These are phyloP conservation scores for Semotilus atromaculatus DNA, from an alignment of 2,797 vertebrate genomes.

Conservation along the genomic window DNA sequence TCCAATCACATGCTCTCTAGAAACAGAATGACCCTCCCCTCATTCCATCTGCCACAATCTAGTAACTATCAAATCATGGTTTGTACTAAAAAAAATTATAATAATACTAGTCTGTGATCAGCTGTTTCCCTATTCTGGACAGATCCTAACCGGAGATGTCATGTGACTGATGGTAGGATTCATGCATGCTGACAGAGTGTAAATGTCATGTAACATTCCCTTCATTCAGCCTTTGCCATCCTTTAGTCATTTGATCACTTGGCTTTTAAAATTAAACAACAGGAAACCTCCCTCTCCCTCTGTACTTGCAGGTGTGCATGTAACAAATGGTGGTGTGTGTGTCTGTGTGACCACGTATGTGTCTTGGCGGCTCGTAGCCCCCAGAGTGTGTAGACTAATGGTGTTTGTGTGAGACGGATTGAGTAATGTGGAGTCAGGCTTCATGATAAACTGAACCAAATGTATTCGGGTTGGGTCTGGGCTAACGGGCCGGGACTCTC, in stretches of 20 bases:
- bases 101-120: neutral
- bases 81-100: neutral
- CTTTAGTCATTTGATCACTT: conserved; percentile 21
- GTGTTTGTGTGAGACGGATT: conserved; percentile 26
- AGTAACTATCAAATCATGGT: neutral
- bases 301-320: conserved; percentile 14
- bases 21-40: neutral
- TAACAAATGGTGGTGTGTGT: neutral
- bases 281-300: conserved; percentile 1
- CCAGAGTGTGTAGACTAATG: conserved; percentile 18
- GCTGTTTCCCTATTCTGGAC: neutral
- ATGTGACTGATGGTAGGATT: neutral
- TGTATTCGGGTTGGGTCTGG: conserved; percentile 62
- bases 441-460: conserved; percentile 72
- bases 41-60: neutral
- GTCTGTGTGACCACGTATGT: neutral
- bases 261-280: conserved; percentile 13
- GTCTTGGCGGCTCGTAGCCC: conserved; percentile 13
- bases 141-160: neutral
- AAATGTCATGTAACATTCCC: conserved; percentile 7
- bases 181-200: neutral
- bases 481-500: conserved; percentile 1
- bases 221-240: neutral
- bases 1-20: neutral
- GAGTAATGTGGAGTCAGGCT: conserved; percentile 40